Evolutionary conservation across 2,797 vertebrate species (phyloP).

Genomic region (Propithecus deckenii): DNA sequence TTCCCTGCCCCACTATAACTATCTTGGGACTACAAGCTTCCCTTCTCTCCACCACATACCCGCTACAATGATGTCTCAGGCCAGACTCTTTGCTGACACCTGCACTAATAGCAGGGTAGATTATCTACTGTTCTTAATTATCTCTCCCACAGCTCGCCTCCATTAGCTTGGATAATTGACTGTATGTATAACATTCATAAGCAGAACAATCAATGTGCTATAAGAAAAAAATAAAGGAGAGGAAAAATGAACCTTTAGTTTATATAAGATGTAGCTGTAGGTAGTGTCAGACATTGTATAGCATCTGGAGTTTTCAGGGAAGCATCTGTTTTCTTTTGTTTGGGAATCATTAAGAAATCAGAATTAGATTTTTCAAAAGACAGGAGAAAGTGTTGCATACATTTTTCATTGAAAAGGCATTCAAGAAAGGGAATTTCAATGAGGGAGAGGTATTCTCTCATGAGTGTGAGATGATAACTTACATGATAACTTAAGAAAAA

Average conservation of each 20-base stretch:
- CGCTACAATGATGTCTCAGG: constrained; percentile 35
- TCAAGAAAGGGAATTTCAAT: background rate
- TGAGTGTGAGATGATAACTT: background rate
- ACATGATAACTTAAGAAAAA: background rate
- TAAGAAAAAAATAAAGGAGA: constrained; percentile 32
- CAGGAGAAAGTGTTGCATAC: background rate
- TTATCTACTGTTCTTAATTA: constrained; percentile 75
- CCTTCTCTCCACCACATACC: background rate
- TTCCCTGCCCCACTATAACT: background rate
- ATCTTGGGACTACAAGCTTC: background rate
- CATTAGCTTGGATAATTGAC: constrained; percentile 79
- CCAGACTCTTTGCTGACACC: constrained; percentile 71
- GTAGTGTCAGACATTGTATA: background rate
- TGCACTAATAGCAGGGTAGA: constrained; percentile 74
- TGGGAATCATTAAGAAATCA: constrained; percentile 52
- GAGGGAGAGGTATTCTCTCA: background rate
- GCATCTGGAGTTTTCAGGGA: constrained; percentile 42
- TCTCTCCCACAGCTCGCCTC: constrained; percentile 71
- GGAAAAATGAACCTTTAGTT: constrained; percentile 44
- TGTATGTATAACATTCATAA: constrained; percentile 68
- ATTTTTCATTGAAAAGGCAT: constrained; percentile 6
- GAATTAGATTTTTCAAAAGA: constrained; percentile 36
- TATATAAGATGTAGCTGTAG: constrained; percentile 44
- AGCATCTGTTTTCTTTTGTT: constrained; percentile 64
- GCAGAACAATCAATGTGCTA: constrained; percentile 47